Evolutionary conservation across 2,113 vertebrate species (phyloP).

Genomic region (Ceuthmochares aereus): DNA sequence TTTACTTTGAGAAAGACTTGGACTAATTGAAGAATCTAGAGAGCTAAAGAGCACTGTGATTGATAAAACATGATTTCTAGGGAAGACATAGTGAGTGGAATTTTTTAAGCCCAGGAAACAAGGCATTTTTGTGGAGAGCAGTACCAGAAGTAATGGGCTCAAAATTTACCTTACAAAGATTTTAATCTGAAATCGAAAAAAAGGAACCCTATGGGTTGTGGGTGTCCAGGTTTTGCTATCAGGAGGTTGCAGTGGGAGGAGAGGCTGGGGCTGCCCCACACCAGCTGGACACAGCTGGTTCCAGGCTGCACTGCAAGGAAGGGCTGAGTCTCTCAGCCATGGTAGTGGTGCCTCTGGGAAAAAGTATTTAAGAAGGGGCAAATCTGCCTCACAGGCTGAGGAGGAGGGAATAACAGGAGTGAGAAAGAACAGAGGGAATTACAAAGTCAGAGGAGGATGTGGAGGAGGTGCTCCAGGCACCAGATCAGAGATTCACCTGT

Average conservation of each 20-base stretch:
- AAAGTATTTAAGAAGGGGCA: not conserved
- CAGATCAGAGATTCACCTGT: not conserved
- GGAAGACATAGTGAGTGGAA: not conserved
- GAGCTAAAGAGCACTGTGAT: not conserved
- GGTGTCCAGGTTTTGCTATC: not conserved
- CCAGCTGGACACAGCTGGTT: too few relatives aligned
- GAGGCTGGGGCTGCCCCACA: too few relatives aligned
- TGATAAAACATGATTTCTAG: not conserved
- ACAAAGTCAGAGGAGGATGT: not conserved
- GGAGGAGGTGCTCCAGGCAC: not conserved
- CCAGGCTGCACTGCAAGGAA: too few relatives aligned
- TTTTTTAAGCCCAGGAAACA: not conserved
- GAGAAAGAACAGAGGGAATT: not conserved
- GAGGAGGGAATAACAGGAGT: not conserved
- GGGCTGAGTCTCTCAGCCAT: rapidly evolving
- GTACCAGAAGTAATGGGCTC: not conserved
- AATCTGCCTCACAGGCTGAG: not conserved
- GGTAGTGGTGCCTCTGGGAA: rapidly evolving
- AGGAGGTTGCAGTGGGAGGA: not conserved
- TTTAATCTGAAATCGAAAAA: not conserved
- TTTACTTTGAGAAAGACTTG: not conserved
- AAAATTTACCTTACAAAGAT: not conserved
- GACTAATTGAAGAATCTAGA: not conserved
- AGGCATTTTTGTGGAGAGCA: not conserved
- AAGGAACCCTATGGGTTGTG: not conserved